A percentile compares a stretch with the other conserved stretches of the same genome.
Evolutionary conservation across 2,113 vertebrate genomes (phyloP).

Genomic region (Morone saxatilis): DNA sequence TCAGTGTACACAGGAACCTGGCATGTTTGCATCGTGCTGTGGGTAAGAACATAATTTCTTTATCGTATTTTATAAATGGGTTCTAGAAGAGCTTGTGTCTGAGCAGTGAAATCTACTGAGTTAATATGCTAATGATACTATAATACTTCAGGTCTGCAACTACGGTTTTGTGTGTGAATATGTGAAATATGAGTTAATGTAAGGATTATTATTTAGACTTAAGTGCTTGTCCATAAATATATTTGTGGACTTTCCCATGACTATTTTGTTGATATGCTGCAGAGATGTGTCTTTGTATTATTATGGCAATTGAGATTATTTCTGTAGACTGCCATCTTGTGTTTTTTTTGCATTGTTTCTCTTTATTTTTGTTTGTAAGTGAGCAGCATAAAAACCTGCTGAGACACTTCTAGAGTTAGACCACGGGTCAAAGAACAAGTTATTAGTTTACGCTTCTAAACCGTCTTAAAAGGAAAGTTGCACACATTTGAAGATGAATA

Average conservation of each 20-base stretch:
- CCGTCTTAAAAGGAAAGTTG: not conserved
- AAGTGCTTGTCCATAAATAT: no score
- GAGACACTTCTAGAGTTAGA: not conserved
- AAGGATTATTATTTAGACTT: no score
- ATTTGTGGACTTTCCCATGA: not conserved
- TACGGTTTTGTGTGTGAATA: not conserved
- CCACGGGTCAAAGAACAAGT: not conserved
- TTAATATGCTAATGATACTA: not conserved
- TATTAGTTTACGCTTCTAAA: not conserved
- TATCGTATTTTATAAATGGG: not conserved
- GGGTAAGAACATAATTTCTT: conserved; percentile 51
- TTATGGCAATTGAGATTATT: not conserved
- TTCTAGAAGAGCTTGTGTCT: not conserved
- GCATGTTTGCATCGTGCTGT: not conserved
- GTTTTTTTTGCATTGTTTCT: not conserved
- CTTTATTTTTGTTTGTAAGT: not conserved
- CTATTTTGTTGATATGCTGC: not conserved
- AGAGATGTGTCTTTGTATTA: not conserved
- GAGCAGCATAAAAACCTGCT: not conserved
- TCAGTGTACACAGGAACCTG: conserved; percentile 1
- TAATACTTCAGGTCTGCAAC: not conserved
- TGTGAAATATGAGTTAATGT: no score
- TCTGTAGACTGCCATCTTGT: not conserved
- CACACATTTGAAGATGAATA: not conserved
- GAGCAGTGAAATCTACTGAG: not conserved